These are phyloP conservation scores for Chymomyza amoena DNA, from an alignment of 2,888 invertebrate species.

Conservation along the genomic window DNA sequence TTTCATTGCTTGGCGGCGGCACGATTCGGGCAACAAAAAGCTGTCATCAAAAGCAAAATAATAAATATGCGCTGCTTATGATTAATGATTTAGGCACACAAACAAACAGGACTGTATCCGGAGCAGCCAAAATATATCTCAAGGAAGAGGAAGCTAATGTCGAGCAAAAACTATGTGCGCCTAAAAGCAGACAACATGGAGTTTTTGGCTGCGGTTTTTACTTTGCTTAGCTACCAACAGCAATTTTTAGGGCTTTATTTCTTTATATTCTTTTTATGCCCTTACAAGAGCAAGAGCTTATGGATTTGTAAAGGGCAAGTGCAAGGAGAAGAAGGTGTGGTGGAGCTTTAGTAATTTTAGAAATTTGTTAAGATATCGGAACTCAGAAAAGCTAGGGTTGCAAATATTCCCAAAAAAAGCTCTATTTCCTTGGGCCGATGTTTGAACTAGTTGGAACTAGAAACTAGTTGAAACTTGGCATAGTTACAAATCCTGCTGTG, in stretches of 20 bases:
- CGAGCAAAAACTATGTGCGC: slow-evolving; percentile 8
- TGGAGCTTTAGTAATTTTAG: too few relatives aligned
- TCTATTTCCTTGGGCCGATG: too few relatives aligned
- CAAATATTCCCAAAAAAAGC: too few relatives aligned
- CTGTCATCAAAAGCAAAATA: slow-evolving; percentile 63
- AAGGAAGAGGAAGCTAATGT: neutral
- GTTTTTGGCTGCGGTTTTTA: neutral
- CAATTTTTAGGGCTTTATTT: neutral
- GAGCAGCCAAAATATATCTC: slow-evolving; percentile 34
- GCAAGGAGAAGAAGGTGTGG: neutral
- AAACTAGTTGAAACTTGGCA: too few relatives aligned
- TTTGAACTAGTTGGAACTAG: too few relatives aligned
- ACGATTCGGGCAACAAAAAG: slow-evolving; percentile 44
- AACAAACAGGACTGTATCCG: slow-evolving; percentile 28
- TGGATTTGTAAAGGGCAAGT: neutral
- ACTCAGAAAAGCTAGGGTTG: too few relatives aligned
- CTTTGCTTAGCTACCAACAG: neutral
- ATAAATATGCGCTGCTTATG: slow-evolving; percentile 69
- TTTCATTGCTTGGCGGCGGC: neutral
- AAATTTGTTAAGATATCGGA: too few relatives aligned
- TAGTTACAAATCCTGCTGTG: too few relatives aligned
- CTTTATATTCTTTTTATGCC: neutral
- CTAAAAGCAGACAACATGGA: slow-evolving; percentile 12
- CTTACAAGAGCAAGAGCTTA: neutral
- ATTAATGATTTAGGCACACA: slow-evolving; percentile 68